These are phyloP conservation scores for Bombyx mori DNA, from an alignment of 1,140 invertebrate genomes.

Conservation along the genomic window ASM3026992v2 NC_085128.1:9581001-9581500, in stretches of 20 bases:
- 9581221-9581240: conserved; percentile 18
- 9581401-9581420: conserved; percentile 45
- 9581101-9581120: conserved; percentile 24
- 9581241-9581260: conserved; percentile 15
- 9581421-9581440: conserved; percentile 42
- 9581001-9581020: conserved; percentile 33
- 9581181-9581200: conserved; percentile 26
- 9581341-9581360: conserved; percentile 35
- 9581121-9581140: conserved; percentile 31
- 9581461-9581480: conserved; percentile 26
- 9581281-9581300: conserved; percentile 5
- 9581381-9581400: conserved; percentile 41
- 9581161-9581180: conserved; percentile 13
- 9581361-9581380: conserved; percentile 27
- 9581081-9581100: conserved; percentile 4
- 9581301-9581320: conserved; percentile 27
- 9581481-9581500: conserved; percentile 8
- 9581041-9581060: neutral
- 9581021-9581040: conserved; percentile 21
- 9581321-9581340: conserved; percentile 26
- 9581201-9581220: conserved; percentile 27
- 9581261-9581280: conserved; percentile 18
- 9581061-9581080: neutral
- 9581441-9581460: conserved; percentile 30
- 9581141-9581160: conserved; percentile 33